Percentiles rank a stretch among this genome's conserved stretches.
phyloP scores from a whole-genome alignment of 2,888 invertebrate species.

The Eupeodes luniger region DNA sequence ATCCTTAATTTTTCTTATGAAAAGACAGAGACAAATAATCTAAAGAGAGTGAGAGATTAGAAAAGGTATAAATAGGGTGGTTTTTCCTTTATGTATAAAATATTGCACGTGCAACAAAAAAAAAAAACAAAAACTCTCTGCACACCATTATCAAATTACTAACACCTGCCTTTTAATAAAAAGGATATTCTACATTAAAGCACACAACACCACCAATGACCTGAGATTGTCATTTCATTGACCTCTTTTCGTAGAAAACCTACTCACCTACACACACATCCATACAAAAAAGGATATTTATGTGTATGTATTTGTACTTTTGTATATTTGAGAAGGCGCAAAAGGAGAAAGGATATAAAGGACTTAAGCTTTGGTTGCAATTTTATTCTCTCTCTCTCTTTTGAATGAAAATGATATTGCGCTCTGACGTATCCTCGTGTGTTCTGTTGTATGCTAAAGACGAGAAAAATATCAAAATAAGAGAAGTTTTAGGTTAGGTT shows the following conservation, averaged over 20 bases:
- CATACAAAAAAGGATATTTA: no score
- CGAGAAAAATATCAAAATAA: not conserved
- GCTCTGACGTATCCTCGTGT: not conserved
- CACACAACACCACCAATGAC: constrained; percentile 24
- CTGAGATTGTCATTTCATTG: constrained; percentile 79
- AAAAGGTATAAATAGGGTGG: not conserved
- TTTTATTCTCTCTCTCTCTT: constrained; percentile 30
- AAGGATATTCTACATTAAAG: not conserved
- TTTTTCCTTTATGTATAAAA: not conserved
- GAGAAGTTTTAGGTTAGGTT: not conserved
- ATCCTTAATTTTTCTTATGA: not conserved
- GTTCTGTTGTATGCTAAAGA: not conserved
- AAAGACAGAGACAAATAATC: not conserved
- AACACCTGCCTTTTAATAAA: constrained; percentile 51
- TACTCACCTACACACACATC: constrained; percentile 37
- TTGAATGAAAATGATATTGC: constrained; percentile 35
- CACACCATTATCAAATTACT: constrained; percentile 67
- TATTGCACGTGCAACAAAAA: constrained; percentile 23
- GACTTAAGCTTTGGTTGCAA: not conserved
- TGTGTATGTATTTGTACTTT: no score
- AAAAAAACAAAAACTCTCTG: not conserved
- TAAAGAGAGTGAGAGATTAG: not conserved
- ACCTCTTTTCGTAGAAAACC: constrained; percentile 79
- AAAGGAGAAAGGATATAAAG: not conserved
- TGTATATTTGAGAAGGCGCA: no score